Conservation (phyloP, 2,113 vertebrate genomes). For the Anoplopoma fimbria region DNA sequence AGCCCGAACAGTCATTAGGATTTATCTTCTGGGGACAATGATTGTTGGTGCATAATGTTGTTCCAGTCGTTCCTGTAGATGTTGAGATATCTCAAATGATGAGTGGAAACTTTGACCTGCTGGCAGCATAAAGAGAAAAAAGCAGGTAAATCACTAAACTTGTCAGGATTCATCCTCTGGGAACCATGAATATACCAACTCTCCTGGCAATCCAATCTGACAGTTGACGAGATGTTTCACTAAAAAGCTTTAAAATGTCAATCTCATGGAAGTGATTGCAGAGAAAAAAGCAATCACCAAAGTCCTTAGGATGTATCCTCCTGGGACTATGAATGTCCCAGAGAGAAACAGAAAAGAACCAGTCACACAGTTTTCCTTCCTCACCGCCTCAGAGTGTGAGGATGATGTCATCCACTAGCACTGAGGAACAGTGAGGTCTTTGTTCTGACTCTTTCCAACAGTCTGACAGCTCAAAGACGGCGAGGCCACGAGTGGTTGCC, state of each 20-base stretch:
- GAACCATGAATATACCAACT: too few species aligned
- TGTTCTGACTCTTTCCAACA: conserved; percentile 9
- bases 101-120: not conserved
- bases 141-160: too few species aligned
- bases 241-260: too few species aligned
- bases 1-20: not conserved
- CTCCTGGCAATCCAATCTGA: too few species aligned
- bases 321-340: not conserved
- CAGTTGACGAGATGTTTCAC: too few species aligned
- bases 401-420: conserved; percentile 16
- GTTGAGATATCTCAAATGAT: too few species aligned
- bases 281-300: not conserved
- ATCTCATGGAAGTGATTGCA: not conserved
- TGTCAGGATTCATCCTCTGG: too few species aligned
- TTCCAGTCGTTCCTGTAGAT: too few species aligned
- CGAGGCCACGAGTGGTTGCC: too few species aligned
- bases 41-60: too few species aligned
- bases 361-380: not conserved
- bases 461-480: not conserved
- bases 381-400: not conserved
- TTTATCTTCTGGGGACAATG: not conserved
- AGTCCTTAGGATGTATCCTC: too few species aligned
- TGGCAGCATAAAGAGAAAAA: too few species aligned
- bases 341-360: not conserved
- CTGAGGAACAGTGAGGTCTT: conserved; percentile 9